Conservation (phyloP, 2,797 vertebrate genomes). For the Alexandromys oeconomus region DNA sequence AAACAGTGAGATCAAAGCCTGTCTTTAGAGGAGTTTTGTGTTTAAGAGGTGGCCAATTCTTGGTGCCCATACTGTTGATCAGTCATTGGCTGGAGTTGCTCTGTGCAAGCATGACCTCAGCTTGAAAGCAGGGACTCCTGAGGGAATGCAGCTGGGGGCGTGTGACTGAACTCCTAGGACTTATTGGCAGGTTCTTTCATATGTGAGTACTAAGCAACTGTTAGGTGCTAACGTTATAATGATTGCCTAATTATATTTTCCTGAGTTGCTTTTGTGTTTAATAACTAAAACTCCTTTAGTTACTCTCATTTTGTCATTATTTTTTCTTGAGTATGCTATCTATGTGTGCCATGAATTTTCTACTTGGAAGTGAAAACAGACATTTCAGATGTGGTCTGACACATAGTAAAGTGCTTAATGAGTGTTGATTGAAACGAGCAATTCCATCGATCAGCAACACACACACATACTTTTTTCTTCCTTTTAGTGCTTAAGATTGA, state of each 20-base stretch:
- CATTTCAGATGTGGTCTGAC: constrained; percentile 33
- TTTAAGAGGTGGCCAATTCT: constrained; percentile 11
- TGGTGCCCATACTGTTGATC: not conserved
- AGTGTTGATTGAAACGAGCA: not conserved
- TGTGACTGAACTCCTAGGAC: not conserved
- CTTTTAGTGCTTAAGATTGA: not conserved
- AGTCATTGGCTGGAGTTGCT: not conserved
- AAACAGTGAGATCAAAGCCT: constrained; percentile 17
- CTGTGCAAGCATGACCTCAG: not conserved
- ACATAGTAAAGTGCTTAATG: constrained; percentile 13
- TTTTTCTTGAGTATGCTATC: constrained; percentile 44
- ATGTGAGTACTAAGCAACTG: constrained; percentile 10
- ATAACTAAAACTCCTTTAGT: constrained; percentile 27
- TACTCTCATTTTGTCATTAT: constrained; percentile 4
- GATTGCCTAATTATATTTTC: constrained; percentile 7
- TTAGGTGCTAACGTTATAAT: constrained; percentile 32
- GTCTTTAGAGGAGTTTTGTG: not conserved
- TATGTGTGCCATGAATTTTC: constrained; percentile 1
- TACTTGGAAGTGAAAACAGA: constrained; percentile 18
- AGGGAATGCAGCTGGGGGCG: not conserved
- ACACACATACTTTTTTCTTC: not conserved
- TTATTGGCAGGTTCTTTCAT: constrained; percentile 4
- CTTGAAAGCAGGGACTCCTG: not conserved
- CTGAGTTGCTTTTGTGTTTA: constrained; percentile 19
- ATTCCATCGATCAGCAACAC: not conserved